Conservation (phyloP, 2,113 vertebrate species). For the Montifringilla adamsi region DNA sequence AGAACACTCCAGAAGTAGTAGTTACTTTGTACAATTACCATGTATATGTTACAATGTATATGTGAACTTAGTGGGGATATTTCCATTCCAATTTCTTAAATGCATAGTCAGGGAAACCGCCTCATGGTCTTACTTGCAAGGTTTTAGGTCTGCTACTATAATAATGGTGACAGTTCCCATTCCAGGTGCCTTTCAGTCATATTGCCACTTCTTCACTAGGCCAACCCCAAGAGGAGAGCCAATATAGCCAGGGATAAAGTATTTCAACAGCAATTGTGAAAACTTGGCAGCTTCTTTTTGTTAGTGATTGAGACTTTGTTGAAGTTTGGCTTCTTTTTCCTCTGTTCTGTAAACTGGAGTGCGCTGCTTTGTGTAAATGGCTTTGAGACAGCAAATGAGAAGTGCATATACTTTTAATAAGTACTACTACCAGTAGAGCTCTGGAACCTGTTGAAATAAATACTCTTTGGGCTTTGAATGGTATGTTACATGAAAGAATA, state of each 20-base stretch:
- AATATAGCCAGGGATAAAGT: background rate
- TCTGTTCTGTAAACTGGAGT: background rate
- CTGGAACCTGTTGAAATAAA: background rate
- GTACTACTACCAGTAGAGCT: background rate
- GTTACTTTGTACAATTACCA: background rate
- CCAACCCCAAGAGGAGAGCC: background rate
- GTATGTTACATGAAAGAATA: background rate
- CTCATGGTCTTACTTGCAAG: background rate
- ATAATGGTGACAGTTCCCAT: background rate
- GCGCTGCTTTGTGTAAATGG: background rate
- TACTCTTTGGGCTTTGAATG: background rate
- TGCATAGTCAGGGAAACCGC: too few relatives aligned
- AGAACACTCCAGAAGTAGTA: background rate
- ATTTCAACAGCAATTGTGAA: background rate
- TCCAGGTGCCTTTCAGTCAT: background rate
- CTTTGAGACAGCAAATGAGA: background rate
- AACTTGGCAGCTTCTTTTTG: background rate
- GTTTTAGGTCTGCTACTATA: background rate
- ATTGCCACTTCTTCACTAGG: background rate
- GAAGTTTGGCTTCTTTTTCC: background rate
- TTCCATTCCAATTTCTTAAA: background rate
- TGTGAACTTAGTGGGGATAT: background rate
- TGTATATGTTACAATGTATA: background rate
- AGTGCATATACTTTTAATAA: background rate
- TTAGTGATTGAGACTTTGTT: background rate